A percentile compares a stretch with the other conserved stretches of the same genome.
These are phyloP conservation scores for Eptatretus atami DNA, from an alignment of 2,797 vertebrate species.

Conservation along the genomic window DNA sequence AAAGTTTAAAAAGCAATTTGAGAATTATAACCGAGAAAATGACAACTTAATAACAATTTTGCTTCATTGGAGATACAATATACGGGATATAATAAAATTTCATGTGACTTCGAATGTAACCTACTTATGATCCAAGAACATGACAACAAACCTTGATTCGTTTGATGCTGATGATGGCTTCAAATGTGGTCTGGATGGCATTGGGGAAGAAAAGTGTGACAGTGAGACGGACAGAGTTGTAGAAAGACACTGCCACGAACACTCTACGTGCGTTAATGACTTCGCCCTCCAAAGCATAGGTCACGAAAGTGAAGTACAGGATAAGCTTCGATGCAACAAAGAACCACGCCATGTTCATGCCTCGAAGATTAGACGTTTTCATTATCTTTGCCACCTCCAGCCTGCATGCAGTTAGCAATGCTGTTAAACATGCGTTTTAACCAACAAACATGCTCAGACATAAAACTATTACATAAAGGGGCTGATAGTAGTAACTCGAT, in stretches of 20 bases:
- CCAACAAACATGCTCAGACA: neutral
- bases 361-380: slow-evolving; percentile 62
- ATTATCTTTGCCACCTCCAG: slow-evolving; percentile 57
- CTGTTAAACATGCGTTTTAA: neutral
- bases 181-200: slow-evolving; percentile 46
- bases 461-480: too few species aligned
- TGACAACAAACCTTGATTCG: slow-evolving; percentile 37
- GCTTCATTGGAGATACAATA: too few species aligned
- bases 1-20: too few species aligned
- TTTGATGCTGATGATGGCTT: slow-evolving; percentile 40
- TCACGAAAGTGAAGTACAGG: slow-evolving; percentile 47
- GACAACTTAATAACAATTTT: too few species aligned
- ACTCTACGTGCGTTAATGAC: slow-evolving; percentile 36
- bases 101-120: too few species aligned
- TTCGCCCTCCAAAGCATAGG: slow-evolving; percentile 41
- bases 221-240: slow-evolving; percentile 40
- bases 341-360: slow-evolving; percentile 64
- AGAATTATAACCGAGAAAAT: too few species aligned
- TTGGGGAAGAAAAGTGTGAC: slow-evolving; percentile 65
- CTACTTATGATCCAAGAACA: too few species aligned
- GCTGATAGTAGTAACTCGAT: neutral
- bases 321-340: slow-evolving; percentile 62
- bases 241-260: slow-evolving; percentile 56
- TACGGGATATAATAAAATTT: too few species aligned
- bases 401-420: slow-evolving; percentile 16